Percentiles rank a stretch among this genome's conserved stretches.
These are phyloP conservation scores for Misgurnus mizolepis DNA, from an alignment of 2,113 vertebrate species.

Conservation along the genomic window DNA sequence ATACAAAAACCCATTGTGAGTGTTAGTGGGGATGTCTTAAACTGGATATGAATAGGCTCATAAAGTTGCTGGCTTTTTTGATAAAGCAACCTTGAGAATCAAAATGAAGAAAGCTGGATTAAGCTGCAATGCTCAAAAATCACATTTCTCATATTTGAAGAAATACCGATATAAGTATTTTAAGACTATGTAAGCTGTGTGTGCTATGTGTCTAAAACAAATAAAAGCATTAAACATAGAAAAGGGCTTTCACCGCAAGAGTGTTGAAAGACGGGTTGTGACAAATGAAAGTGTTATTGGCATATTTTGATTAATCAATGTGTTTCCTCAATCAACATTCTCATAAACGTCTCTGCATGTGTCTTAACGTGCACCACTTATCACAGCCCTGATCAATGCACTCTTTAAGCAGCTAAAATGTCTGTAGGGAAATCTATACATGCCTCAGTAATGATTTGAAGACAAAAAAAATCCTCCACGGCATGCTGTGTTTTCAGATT, in stretches of 20 bases:
- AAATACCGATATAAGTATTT: not conserved
- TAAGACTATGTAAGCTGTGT: not conserved
- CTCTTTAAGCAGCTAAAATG: constrained; percentile 62
- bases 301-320: constrained; percentile 53
- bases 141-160: no score
- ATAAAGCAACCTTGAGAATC: no score
- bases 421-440: constrained; percentile 63
- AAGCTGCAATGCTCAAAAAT: no score
- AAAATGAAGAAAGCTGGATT: no score
- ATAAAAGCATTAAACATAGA: not conserved
- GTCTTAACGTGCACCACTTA: constrained; percentile 48
- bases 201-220: not conserved
- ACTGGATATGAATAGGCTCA: no score
- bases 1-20: no score
- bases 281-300: constrained; percentile 50
- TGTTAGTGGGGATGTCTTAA: no score
- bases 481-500: constrained; percentile 44
- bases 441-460: constrained; percentile 56
- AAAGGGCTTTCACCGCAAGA: constrained; percentile 35
- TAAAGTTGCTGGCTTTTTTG: no score
- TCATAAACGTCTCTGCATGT: constrained; percentile 55
- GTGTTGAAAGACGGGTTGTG: constrained; percentile 32
- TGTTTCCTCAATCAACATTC: constrained; percentile 47
- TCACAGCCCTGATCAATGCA: constrained; percentile 61
- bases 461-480: constrained; percentile 46